Evolutionary conservation across 2,888 invertebrate genomes (phyloP).

Genomic region (Arrhopalites spinosus): DNA sequence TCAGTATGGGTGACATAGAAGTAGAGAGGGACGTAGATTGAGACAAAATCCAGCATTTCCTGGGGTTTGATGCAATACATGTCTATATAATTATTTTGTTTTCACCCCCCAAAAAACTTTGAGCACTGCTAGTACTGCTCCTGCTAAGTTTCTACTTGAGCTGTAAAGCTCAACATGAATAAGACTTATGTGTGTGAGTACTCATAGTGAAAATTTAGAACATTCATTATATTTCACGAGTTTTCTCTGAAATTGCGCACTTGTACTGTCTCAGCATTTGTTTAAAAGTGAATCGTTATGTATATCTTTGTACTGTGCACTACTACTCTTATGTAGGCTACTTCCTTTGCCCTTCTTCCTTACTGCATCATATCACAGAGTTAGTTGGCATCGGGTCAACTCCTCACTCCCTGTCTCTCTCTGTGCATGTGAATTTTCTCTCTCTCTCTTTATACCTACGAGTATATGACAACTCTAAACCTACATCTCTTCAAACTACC

Average conservation of each 20-base stretch:
- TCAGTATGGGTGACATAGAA: background rate
- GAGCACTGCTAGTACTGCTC: too few relatives aligned
- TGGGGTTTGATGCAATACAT: background rate
- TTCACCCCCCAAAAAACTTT: too few relatives aligned
- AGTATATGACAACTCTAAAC: background rate
- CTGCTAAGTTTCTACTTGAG: too few relatives aligned
- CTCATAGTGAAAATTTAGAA: conserved; percentile 31
- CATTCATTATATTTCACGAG: conserved; percentile 28
- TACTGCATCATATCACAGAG: too few relatives aligned
- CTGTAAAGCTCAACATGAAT: too few relatives aligned
- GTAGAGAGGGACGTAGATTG: background rate
- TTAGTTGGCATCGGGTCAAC: conserved; percentile 30
- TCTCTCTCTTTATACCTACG: background rate
- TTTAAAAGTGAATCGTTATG: background rate
- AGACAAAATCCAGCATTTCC: conserved; percentile 15
- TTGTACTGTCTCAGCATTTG: conserved; percentile 10
- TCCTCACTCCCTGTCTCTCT: conserved; percentile 10
- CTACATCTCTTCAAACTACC: conserved; percentile 9
- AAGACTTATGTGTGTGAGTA: background rate
- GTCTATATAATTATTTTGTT: too few relatives aligned
- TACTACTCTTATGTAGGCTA: background rate
- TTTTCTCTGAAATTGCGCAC: conserved; percentile 11
- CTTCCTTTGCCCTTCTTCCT: background rate
- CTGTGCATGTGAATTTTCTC: background rate
- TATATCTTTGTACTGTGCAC: background rate